Evolutionary conservation across 2,113 vertebrate species (phyloP), one percentile per base, ranked within the genome.

Genomic region (Oophaga pumilio): DNA sequence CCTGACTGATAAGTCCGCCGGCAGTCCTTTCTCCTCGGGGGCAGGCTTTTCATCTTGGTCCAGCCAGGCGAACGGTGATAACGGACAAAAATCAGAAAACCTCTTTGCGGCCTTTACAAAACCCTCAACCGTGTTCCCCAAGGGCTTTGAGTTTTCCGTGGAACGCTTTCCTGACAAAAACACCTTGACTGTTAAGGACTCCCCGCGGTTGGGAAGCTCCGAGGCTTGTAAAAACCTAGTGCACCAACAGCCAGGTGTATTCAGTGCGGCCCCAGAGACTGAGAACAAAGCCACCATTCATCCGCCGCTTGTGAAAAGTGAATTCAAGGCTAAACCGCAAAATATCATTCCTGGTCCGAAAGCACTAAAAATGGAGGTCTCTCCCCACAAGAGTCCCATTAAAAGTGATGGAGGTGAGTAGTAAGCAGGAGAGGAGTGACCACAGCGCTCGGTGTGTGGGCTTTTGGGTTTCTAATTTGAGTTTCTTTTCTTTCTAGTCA

Each of bases 21-120:
- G 18, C 33, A 43, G 33, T 9, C 1, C 85, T n/a, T 87, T 87
- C 68, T 69, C 76, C 8, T 73, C 85, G 26, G 89, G 85, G 11
- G 87, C 84, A 7, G 88, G 89, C 50, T 76, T 89, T 73, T 84
- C 89, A 8, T 62, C 91, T 76, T 91, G 89, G 64, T 17, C 76
- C 87, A 85, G 86, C 62, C 78, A 82, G 9, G n/a, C 89, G 60
- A 43, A 85, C 26, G 88, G 87, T 4, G 91, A 88, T 49, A 91
- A 92, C 50, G 91, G 82, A 81, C 17, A 56, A 73, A 89, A 85
- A 60, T 50, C 92, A 62, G 94, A 93, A 89, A 92, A 69, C 24
- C 76, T 80, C 49, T 85, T 86, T 8, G 91, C 92, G 43, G 62
- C 92, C 74, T 84, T 90, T 62, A 8, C 43, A 78, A 93, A 91